Percentiles rank a stretch among this genome's conserved stretches.
phyloP scores from a whole-genome alignment of 2,797 vertebrate species.

The Bovichtus variegatus region DNA sequence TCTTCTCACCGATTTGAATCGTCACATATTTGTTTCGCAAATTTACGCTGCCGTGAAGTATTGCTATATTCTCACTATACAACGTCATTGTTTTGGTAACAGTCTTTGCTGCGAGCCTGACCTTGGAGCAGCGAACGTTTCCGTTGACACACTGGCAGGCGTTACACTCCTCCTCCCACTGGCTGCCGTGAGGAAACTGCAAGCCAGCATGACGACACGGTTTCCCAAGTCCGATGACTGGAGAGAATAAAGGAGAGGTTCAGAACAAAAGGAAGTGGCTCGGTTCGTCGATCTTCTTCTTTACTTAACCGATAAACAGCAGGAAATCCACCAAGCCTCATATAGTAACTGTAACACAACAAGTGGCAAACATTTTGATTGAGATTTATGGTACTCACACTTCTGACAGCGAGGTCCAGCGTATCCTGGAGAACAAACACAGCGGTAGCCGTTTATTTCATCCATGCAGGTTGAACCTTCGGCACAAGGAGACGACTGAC shows the following conservation, averaged over 20 bases:
- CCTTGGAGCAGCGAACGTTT: slow-evolving; percentile 91
- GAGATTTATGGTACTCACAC: slow-evolving; percentile 81
- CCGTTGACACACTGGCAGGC: slow-evolving; percentile 91
- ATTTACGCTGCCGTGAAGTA: too few relatives aligned
- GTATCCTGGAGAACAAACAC: slow-evolving; percentile 91
- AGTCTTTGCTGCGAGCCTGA: slow-evolving; percentile 50
- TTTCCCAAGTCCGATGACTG: slow-evolving; percentile 90
- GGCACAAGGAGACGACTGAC: slow-evolving; percentile 94
- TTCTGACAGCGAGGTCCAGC: slow-evolving; percentile 91
- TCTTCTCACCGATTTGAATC: too few relatives aligned
- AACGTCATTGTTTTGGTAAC: background rate
- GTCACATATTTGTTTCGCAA: too few relatives aligned
- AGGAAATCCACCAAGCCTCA: background rate
- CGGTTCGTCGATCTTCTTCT: background rate
- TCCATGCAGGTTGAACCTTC: slow-evolving; percentile 94
- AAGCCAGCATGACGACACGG: slow-evolving; percentile 88
- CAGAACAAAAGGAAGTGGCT: background rate
- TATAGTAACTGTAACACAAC: background rate
- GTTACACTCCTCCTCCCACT: slow-evolving; percentile 95
- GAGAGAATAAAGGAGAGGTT: background rate
- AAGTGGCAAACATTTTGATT: too few relatives aligned
- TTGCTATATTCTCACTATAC: too few relatives aligned
- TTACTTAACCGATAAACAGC: background rate
- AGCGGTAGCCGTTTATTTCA: slow-evolving; percentile 92
- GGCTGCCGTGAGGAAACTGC: slow-evolving; percentile 89